These are phyloP conservation scores for Carabus problematicus DNA, from an alignment of 2,888 invertebrate genomes.

Conservation along the genomic window DNA sequence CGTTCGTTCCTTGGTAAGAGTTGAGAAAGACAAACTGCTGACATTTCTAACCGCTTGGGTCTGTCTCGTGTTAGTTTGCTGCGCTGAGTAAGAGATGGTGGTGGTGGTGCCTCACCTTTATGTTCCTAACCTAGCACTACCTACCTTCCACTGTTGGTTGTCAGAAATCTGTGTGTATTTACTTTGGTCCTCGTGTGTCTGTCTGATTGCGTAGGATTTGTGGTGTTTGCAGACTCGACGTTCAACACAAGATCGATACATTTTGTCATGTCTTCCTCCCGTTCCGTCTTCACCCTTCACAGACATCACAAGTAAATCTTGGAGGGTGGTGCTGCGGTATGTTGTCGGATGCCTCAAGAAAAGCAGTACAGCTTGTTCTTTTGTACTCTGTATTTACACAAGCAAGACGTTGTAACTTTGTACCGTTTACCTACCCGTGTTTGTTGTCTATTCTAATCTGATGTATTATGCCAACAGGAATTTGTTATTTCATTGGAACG, in stretches of 20 bases:
- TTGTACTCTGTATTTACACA: constrained; percentile 35
- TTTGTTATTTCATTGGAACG: constrained; percentile 13
- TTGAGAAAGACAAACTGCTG: background rate
- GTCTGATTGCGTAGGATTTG: constrained; percentile 43
- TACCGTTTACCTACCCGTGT: too few relatives aligned
- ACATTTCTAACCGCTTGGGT: background rate
- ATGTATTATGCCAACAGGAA: background rate
- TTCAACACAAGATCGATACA: constrained; percentile 41
- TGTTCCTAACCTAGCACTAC: too few relatives aligned
- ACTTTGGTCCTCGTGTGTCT: constrained; percentile 34
- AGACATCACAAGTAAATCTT: too few relatives aligned
- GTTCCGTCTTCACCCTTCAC: background rate
- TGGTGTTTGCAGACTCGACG: constrained; percentile 39
- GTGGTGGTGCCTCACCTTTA: too few relatives aligned
- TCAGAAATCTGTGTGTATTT: constrained; percentile 36
- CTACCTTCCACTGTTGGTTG: background rate
- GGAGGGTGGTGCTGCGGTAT: too few relatives aligned
- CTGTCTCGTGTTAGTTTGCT: too few relatives aligned
- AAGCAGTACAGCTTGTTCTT: background rate
- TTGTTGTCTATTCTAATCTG: too few relatives aligned
- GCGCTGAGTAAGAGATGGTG: too few relatives aligned
- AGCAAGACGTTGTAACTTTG: background rate
- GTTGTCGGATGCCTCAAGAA: too few relatives aligned
- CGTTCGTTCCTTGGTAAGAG: too few relatives aligned
- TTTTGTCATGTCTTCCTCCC: constrained; percentile 32